Conservation (phyloP, 2,113 vertebrate species). For the Cinclus mexicanus region DNA sequence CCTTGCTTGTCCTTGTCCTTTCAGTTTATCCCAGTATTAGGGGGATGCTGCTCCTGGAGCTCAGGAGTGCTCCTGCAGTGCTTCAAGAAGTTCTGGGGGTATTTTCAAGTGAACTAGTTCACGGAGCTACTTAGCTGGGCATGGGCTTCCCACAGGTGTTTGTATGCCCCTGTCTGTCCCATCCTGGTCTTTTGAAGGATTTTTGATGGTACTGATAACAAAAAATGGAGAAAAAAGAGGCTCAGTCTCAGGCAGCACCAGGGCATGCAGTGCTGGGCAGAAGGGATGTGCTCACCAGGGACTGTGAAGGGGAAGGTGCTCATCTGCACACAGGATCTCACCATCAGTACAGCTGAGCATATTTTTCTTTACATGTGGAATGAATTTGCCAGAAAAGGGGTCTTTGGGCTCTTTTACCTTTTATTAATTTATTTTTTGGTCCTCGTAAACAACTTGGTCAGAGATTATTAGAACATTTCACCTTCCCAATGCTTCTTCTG, state of each 20-base stretch:
- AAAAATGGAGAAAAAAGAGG: not conserved
- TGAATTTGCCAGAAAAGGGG: not conserved
- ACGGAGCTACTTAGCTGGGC: not conserved
- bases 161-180: not conserved
- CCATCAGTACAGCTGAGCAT: not conserved
- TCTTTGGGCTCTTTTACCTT: not conserved
- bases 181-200: not conserved
- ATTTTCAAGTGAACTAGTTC: not conserved
- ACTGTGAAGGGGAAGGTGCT: not conserved
- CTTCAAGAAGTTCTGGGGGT: rapidly evolving
- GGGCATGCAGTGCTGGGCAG: rapidly evolving
- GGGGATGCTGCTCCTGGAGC: not conserved
- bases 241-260: not conserved
- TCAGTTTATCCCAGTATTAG: not conserved
- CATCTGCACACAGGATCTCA: not conserved
- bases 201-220: not conserved
- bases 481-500: not conserved
- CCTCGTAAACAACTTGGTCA: not conserved
- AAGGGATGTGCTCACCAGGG: rapidly evolving
- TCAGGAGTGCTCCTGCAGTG: rapidly evolving
- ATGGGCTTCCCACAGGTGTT: rapidly evolving
- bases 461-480: not conserved
- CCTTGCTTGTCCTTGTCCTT: not conserved
- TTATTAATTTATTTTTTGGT: not conserved
- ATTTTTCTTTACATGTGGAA: not conserved